These are phyloP conservation scores for Ia io DNA, from an alignment of 2,113 vertebrate genomes.

Conservation along the genomic window DNA sequence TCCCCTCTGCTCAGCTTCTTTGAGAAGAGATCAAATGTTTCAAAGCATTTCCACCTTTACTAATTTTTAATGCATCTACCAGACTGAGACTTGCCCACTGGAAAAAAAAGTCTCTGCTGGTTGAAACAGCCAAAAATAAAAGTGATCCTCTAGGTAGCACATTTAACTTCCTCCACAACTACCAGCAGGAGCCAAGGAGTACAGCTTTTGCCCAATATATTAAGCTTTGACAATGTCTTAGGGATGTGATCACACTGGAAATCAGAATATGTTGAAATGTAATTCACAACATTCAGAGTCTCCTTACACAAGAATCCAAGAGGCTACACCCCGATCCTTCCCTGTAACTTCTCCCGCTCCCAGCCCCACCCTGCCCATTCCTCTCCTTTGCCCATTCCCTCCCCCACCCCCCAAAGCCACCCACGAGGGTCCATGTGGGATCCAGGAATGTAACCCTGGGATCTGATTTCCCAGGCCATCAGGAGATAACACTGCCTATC, in stretches of 20 bases:
- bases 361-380: background rate
- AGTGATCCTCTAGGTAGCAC: slow-evolving; percentile 51
- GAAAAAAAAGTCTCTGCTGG: slow-evolving; percentile 2
- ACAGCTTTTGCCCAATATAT: slow-evolving; percentile 33
- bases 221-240: slow-evolving; percentile 53
- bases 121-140: slow-evolving; percentile 67
- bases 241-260: slow-evolving; percentile 44
- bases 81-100: slow-evolving; percentile 66
- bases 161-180: slow-evolving; percentile 46
- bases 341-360: background rate
- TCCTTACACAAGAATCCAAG: background rate
- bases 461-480: slow-evolving; percentile 64
- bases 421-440: slow-evolving; percentile 35
- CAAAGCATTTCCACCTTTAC: slow-evolving; percentile 74
- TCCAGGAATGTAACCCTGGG: slow-evolving; percentile 51
- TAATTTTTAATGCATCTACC: slow-evolving; percentile 75
- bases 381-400: background rate
- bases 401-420: slow-evolving; percentile 15
- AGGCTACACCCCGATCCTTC: background rate
- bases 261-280: slow-evolving; percentile 48
- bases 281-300: background rate
- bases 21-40: slow-evolving; percentile 68
- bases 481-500: slow-evolving; percentile 69
- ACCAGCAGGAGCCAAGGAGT: slow-evolving; percentile 41
- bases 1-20: slow-evolving; percentile 50